These are phyloP conservation scores for Bolinopsis microptera DNA, from an alignment of 37 sponge, comb jelly and placozoan species.

Conservation along the genomic window DNA sequence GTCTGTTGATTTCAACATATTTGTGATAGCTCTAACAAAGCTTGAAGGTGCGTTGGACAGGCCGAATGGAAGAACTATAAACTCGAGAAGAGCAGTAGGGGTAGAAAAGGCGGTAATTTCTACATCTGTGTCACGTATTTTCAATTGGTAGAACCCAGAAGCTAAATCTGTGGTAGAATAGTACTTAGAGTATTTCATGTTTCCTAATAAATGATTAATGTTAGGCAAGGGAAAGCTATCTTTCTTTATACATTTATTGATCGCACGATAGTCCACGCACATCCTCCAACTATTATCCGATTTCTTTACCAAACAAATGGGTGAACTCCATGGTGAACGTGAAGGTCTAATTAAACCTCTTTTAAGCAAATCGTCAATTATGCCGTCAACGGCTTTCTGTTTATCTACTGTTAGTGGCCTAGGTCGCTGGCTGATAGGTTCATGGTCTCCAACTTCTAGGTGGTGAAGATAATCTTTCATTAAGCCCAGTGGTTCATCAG, in stretches of 20 bases:
- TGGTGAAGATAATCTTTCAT: background rate
- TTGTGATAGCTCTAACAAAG: slow-evolving; percentile 63
- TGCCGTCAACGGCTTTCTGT: background rate
- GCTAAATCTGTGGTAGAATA: slow-evolving; percentile 68
- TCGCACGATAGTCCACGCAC: slow-evolving; percentile 69
- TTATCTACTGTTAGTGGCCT: slow-evolving; percentile 10
- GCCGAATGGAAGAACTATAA: slow-evolving; percentile 69
- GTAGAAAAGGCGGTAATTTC: slow-evolving; percentile 69
- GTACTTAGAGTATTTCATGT: slow-evolving; percentile 67
- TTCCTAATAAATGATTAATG: slow-evolving; percentile 68
- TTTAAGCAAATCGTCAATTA: slow-evolving; percentile 60
- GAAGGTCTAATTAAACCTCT: slow-evolving; percentile 69
- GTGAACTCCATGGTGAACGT: slow-evolving; percentile 68
- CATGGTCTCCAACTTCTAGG: background rate
- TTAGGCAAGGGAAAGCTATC: slow-evolving; percentile 71
- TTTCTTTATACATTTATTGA: slow-evolving; percentile 67
- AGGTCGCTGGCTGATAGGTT: background rate
- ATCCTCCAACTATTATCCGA: slow-evolving; percentile 40
- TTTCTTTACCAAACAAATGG: slow-evolving; percentile 68
- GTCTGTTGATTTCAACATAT: background rate
- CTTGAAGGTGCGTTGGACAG: slow-evolving; percentile 67
- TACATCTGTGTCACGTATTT: slow-evolving; percentile 15
- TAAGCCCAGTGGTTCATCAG: slow-evolving; percentile 12
- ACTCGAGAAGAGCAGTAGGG: slow-evolving; percentile 62
- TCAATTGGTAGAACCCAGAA: slow-evolving; percentile 69